phyloP scores from a whole-genome alignment of 2,113 vertebrate species.

The Perccottus glenii region DNA sequence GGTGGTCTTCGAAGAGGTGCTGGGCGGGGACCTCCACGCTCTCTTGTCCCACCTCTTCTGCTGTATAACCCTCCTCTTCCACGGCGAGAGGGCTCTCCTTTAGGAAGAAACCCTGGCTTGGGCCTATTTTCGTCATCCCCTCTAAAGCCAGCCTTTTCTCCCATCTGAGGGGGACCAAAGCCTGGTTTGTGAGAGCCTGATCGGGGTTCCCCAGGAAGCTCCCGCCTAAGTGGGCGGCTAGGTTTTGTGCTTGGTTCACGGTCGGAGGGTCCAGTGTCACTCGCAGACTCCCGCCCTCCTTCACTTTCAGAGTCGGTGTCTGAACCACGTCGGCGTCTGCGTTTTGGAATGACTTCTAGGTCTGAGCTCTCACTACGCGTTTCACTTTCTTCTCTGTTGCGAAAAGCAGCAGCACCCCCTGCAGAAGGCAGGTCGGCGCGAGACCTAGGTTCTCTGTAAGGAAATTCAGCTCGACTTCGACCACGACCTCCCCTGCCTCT shows the following conservation, averaged over 20 bases:
- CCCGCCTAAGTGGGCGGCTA: constrained; percentile 78
- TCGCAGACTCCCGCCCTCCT: constrained; percentile 91
- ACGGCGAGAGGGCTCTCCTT: constrained; percentile 91
- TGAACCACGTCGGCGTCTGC: constrained; percentile 89
- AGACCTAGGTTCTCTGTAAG: constrained; percentile 88
- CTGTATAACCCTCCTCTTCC: constrained; percentile 91
- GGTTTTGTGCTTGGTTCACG: constrained; percentile 91
- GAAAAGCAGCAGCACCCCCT: constrained; percentile 69
- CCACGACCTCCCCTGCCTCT: constrained; percentile 88
- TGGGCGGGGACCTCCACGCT: constrained; percentile 86
- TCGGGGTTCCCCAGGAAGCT: constrained; percentile 69
- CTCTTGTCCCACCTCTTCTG: constrained; percentile 85
- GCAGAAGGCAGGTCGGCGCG: constrained; percentile 82
- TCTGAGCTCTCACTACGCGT: constrained; percentile 98
- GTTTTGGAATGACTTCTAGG: constrained; percentile 94
- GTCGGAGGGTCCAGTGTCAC: constrained; percentile 91
- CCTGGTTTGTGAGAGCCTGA: constrained; percentile 62
- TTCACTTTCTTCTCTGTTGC: constrained; percentile 95
- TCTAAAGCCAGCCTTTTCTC: constrained; percentile 64
- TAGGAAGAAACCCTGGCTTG: constrained; percentile 93
- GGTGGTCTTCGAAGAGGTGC: constrained; percentile 84
- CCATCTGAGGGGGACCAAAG: constrained; percentile 67
- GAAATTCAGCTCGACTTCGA: constrained; percentile 88
- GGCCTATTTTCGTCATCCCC: constrained; percentile 86
- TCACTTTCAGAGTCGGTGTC: constrained; percentile 98